Evolutionary conservation across 1,140 invertebrate species (phyloP), one percentile per base, ranked within the genome.

Genomic region (Elysia chlorotica): DNA sequence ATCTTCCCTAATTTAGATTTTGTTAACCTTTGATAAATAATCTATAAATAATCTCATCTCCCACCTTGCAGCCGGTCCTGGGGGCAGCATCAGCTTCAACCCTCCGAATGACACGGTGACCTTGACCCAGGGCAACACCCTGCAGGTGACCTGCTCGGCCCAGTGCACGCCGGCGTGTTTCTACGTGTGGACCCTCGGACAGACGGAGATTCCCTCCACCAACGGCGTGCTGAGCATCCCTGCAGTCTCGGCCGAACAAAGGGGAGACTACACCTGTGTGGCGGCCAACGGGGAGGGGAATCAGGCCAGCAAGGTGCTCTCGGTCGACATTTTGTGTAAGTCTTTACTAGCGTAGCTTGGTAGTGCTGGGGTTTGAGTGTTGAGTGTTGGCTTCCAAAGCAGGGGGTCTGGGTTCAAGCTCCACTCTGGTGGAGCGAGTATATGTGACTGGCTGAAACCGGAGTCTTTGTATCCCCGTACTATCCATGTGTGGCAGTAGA

Each of bases 181-280:
- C 53, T 73, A 73, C 71, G 30, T 1, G 1, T 73, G 71, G 71
- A 66, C 35, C 48, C 48, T 56, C 30, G 71, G 71, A 2, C 17
- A 59, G 38, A n/a, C 36, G 25, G 30, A 36, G 33, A 38, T 57
- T 0, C 63, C 48, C 25, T 66, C 48, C 63, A 54, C 31, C 19
- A 53, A 57, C 65, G 71, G 71, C 14, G 62, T 73, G 48, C 54
- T 73, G 33, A 56, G 61, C 37, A 30, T 73, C n/a, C 53, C 63
- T n/a, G 21, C 33, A n/a, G 38, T 73, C 21, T 48, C 36, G 14
- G 4, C 59, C 1, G 25, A 57, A 1, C 33, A 73, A 17, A 36
- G 35, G 53, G 71, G 71, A 30, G n/a, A 48, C 23, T 73, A 73
- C 71, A 66, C 71, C 1, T 73, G 71, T 36, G 33, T 73, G 28